Percentiles rank a stretch among this genome's conserved stretches.
Evolutionary conservation across 2,888 invertebrate species (phyloP).

Genomic region (Tanypteryx hageni): DNA sequence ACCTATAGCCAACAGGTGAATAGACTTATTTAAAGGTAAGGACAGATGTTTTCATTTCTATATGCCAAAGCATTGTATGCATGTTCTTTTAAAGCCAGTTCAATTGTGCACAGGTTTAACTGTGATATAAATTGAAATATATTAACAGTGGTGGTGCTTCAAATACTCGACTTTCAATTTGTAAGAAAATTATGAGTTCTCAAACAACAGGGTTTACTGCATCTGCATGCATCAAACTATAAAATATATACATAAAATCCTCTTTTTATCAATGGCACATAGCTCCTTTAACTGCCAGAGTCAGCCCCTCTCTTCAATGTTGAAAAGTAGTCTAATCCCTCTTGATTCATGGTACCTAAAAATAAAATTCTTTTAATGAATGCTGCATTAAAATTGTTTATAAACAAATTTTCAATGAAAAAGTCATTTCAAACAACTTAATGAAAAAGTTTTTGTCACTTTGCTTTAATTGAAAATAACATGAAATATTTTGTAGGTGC

Average conservation of each 20-base stretch:
- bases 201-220: slow-evolving; percentile 50
- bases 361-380: no score
- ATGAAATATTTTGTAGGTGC: no score
- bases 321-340: slow-evolving; percentile 46
- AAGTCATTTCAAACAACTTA: no score
- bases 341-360: slow-evolving; percentile 52
- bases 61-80: slow-evolving; percentile 34
- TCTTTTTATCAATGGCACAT: slow-evolving; percentile 49
- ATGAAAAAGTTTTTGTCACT: no score
- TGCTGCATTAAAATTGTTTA: no score
- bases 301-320: slow-evolving; percentile 33
- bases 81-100: slow-evolving; percentile 8
- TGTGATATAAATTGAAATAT: slow-evolving; percentile 22
- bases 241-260: slow-evolving; percentile 55
- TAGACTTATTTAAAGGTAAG: neutral
- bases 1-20: neutral
- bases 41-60: neutral
- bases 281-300: slow-evolving; percentile 26
- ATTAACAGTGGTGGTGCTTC: slow-evolving; percentile 56
- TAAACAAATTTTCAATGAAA: no score
- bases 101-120: slow-evolving; percentile 41
- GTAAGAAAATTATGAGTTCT: slow-evolving; percentile 33
- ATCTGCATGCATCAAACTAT: slow-evolving; percentile 57
- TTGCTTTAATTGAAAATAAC: no score
- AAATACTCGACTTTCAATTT: slow-evolving; percentile 40